These are phyloP conservation scores for Ptychoptera contaminata DNA, from an alignment of 2,888 invertebrate genomes.

Conservation along the genomic window DNA sequence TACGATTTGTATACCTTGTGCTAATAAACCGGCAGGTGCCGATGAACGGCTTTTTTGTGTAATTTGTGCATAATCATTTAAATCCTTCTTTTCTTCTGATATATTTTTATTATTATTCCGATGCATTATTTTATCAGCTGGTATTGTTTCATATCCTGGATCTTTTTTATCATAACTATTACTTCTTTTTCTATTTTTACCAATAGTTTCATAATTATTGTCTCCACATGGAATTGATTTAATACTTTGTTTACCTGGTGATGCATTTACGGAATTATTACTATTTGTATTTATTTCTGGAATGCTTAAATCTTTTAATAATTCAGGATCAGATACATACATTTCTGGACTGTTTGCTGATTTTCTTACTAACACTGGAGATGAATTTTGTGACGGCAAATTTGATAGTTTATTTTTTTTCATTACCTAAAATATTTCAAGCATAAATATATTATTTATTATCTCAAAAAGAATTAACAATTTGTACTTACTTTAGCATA, in stretches of 20 bases:
- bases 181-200: slow-evolving; percentile 30
- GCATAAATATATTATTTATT: too few relatives aligned
- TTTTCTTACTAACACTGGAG: slow-evolving; percentile 22
- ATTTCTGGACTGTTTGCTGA: neutral
- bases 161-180: slow-evolving; percentile 33
- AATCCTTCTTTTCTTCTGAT: neutral
- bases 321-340: slow-evolving; percentile 2
- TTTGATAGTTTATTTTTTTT: slow-evolving; percentile 29
- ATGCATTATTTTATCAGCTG: slow-evolving; percentile 20
- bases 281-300: slow-evolving; percentile 2
- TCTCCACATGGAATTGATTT: slow-evolving; percentile 23
- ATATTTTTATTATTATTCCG: slow-evolving; percentile 9
- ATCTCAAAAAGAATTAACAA: neutral
- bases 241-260: slow-evolving; percentile 32
- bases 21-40: neutral
- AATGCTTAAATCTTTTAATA: slow-evolving; percentile 10
- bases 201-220: slow-evolving; percentile 47
- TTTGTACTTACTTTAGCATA: slow-evolving; percentile 62
- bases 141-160: slow-evolving; percentile 47
- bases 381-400: slow-evolving; percentile 25
- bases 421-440: slow-evolving; percentile 23
- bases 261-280: slow-evolving; percentile 12
- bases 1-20: slow-evolving; percentile 5
- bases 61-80: neutral
- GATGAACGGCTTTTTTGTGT: neutral